phyloP scores from a whole-genome alignment of 2,797 vertebrate species.

The Cephalopachus bancanus region DNA sequence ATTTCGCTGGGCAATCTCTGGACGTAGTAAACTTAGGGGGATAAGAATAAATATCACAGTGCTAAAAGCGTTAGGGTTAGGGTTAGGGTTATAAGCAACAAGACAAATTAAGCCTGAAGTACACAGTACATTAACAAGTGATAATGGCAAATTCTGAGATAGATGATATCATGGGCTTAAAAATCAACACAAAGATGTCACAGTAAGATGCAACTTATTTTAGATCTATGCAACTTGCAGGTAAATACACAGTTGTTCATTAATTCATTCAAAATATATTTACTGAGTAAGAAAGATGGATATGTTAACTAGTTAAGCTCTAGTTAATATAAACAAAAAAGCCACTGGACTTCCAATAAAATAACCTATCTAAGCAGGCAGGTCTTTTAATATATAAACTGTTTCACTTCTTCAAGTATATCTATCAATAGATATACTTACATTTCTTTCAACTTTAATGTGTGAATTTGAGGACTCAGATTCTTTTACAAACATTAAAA shows the following conservation, averaged over 20 bases:
- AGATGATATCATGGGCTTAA: not conserved
- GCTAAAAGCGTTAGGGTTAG: not conserved
- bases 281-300: not conserved
- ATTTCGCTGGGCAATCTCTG: not conserved
- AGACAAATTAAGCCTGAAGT: not conserved
- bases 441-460: not conserved
- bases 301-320: not conserved
- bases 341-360: not conserved
- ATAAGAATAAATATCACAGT: not conserved
- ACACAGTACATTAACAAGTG: not conserved
- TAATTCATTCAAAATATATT: not conserved
- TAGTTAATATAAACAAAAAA: not conserved
- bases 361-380: not conserved
- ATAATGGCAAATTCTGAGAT: not conserved
- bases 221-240: not conserved
- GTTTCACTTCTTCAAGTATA: conserved; percentile 5
- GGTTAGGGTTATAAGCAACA: not conserved
- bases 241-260: not conserved
- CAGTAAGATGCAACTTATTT: not conserved
- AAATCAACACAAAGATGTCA: not conserved
- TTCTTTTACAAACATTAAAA: conserved; percentile 8
- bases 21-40: not conserved
- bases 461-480: conserved; percentile 10
- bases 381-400: not conserved
- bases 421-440: not conserved